Base-by-base conservation (phyloP, 2,888 invertebrate species). In the Phengaris alcon region DNA sequence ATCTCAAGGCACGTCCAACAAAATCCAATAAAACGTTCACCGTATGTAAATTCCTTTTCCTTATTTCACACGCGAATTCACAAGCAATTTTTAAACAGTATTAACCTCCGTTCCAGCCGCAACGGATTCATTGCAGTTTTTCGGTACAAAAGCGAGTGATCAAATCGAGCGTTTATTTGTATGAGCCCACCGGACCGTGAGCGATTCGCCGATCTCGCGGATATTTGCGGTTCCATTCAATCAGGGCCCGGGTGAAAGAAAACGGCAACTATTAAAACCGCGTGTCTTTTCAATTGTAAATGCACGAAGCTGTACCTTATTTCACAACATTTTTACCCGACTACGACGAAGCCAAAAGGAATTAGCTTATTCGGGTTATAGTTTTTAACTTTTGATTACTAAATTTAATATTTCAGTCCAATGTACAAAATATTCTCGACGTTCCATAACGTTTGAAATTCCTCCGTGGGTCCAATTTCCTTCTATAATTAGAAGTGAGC, bases 101-200 rank as follows among this genome's bases (percentile, higher is more conserved):
- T 86, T 86, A 86, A 85, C 84, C 84, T 82, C 82, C 82, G 77
- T 74, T 77, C 80, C 79, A 72, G 74, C 82, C 81, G 81, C 81
- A 81, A 81, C 78, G 81, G 77, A 82, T 82, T 81, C 81, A 82
- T 85, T 79, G 81, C 78, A 79, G 79, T 84, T 85, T 84, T 84
- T 79, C 83, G 81, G 82, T 79, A 73, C 75, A 77, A 78, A 82
- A 82, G 84, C 84, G 82, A 81, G 80, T 82, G 87, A 87, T 88
- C 86, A 87, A 89, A 89, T 88, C 89, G 86, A 82, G 84, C 88
- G 86, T 84, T 85, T 88, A 88, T 90, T 90, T 89, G 89, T 87
- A 81, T 84, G 83, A 81, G 79, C 75, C 83, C 85, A 85, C 76
- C 84, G 83, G 84, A 77, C 86, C 84, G 86, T 84, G 76, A 76